Evolutionary conservation across 2,797 vertebrate species (phyloP).

Genomic region (Hafferia zeledoni): DNA sequence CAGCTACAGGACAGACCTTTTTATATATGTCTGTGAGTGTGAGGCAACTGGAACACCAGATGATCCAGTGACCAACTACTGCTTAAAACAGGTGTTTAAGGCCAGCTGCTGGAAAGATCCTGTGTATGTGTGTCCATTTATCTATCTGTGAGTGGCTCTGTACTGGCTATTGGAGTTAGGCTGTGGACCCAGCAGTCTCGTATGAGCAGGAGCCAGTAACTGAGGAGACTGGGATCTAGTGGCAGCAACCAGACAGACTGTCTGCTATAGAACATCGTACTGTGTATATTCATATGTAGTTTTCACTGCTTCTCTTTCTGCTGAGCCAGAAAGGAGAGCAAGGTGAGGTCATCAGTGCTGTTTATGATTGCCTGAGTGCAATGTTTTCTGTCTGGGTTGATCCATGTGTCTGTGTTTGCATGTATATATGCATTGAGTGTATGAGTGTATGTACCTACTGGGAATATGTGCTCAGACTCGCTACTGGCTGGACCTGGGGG

Average conservation of each 20-base stretch:
- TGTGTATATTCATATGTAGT: background rate
- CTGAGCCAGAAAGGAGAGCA: background rate
- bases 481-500: background rate
- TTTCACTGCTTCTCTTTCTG: background rate
- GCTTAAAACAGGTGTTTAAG: background rate
- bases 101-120: background rate
- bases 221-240: background rate
- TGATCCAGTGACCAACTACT: rapidly evolving
- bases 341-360: background rate
- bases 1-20: background rate
- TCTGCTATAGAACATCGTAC: background rate
- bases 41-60: background rate
- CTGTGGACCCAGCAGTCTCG: rapidly evolving
- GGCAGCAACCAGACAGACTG: background rate
- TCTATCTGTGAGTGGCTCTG: background rate
- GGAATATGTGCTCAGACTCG: background rate
- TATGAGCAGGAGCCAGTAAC: background rate
- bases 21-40: background rate
- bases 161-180: background rate
- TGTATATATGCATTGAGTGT: background rate
- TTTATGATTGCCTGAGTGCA: background rate
- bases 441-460: background rate
- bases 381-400: background rate
- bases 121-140: background rate
- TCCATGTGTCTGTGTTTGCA: background rate